Evolutionary conservation across 1,140 invertebrate species (phyloP).

Genomic region (Ctenoplectra terminalis): DNA sequence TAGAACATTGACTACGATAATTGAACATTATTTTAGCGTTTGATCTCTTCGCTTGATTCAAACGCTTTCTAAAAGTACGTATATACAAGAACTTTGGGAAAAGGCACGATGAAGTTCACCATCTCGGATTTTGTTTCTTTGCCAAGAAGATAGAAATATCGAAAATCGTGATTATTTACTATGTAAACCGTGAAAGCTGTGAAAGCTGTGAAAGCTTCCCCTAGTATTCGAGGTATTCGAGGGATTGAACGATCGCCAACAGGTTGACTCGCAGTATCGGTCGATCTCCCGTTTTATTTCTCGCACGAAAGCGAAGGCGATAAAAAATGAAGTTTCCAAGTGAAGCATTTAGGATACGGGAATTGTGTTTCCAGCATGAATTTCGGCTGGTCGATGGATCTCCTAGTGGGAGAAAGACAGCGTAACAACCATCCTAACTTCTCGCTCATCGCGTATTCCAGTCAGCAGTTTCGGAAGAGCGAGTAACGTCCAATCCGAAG

Average conservation of each 20-base stretch:
- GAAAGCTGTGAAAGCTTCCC: background rate
- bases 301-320: background rate
- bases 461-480: constrained; percentile 66
- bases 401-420: constrained; percentile 15
- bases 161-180: background rate
- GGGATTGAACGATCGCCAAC: background rate
- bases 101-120: too few relatives aligned
- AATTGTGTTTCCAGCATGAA: constrained; percentile 40
- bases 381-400: constrained; percentile 28
- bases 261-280: constrained; percentile 1
- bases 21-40: too few relatives aligned
- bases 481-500: constrained; percentile 64
- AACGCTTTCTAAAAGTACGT: too few relatives aligned
- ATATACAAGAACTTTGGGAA: too few relatives aligned
- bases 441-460: constrained; percentile 65
- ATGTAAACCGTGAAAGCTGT: too few relatives aligned
- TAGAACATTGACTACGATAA: too few relatives aligned
- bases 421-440: constrained; percentile 50
- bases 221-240: too few relatives aligned
- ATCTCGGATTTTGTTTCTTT: background rate
- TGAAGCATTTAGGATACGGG: background rate
- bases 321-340: constrained; percentile 4
- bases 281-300: background rate
- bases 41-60: too few relatives aligned
- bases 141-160: background rate